Base-by-base conservation (phyloP, 2,113 vertebrate genomes). In the Takifugu flavidus region DNA sequence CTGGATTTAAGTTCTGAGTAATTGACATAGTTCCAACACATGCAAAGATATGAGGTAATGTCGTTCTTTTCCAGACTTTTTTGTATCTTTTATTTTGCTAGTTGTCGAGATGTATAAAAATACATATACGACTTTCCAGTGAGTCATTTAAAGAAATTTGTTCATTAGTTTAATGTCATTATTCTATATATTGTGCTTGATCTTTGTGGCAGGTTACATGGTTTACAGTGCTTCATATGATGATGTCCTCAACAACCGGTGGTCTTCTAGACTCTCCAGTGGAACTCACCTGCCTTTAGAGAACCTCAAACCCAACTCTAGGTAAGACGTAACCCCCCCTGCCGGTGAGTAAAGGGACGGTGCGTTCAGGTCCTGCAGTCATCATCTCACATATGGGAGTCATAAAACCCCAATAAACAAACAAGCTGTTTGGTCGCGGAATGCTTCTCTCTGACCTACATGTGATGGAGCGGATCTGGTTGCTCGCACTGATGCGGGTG, bases 291-390 rank as follows among this genome's bases (percentile, higher is more conserved):
- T 98, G 74, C 86, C 96, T 20, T 91, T 99, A 74, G 97, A 99
- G 90, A 99, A 99, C 75, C 91, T 99, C 83, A 99, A 99, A 71
- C 97, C 97, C 56, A 99, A 98, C 72, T 96, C 97, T 39, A 94
- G 97, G 97, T 98, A 83, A 80, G 49, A 44, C 13, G 42, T 46
- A 28, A 34, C 53, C 8, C 20, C 6, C 49, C 6, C 14, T 2
- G 13, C 56, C 46, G 4, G 27, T 56, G 15, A 49, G 25, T n/a
- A 12, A 13, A 26, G 13, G 6, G 20, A 45, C 55, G 31, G 29
- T 20, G 42, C 29, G 42, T 15, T 44, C 51, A 66, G 51, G 49
- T 6, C 49, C 63, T 63, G 26, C 47, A 47, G 14, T 31, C 25
- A 50, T 70, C 10, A 39, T 64, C 13, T 53, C 20, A 28, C 62